Evolutionary conservation across 2,113 vertebrate species (phyloP).

Genomic region (Sylvilagus bachmani): DNA sequence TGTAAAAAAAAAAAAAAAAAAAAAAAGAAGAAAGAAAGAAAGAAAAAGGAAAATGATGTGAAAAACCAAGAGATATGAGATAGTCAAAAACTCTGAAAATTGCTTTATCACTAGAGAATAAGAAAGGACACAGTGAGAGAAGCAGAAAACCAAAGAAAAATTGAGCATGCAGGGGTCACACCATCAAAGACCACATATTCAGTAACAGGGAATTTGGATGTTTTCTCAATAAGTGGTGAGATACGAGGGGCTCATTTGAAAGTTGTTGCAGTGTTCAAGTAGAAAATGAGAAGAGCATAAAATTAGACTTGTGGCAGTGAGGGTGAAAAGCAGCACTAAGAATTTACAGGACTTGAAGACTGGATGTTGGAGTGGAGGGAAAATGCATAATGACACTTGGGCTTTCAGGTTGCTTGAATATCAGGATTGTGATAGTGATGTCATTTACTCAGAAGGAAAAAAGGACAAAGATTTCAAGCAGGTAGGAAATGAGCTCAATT

Average conservation of each 20-base stretch:
- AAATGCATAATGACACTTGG: fast-evolving
- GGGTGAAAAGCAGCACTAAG: neutral
- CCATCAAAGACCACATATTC: neutral
- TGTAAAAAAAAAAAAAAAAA: too few relatives aligned
- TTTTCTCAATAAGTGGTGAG: neutral
- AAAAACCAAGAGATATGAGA: neutral
- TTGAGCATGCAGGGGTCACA: neutral
- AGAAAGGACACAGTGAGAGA: neutral
- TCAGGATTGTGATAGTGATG: neutral
- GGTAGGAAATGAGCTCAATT: neutral
- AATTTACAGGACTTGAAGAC: neutral
- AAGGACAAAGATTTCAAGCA: neutral
- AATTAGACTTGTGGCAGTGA: neutral
- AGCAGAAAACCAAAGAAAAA: neutral
- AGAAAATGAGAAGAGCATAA: neutral
- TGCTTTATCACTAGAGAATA: neutral
- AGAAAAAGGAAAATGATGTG: neutral
- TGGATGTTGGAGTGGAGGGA: neutral
- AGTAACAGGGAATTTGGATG: neutral
- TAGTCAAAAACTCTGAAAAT: neutral
- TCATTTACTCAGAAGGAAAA: neutral
- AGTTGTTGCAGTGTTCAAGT: neutral
- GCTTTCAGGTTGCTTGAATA: neutral
- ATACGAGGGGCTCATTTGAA: neutral
- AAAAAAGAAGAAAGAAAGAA: too few relatives aligned